Evolutionary conservation across 1,140 invertebrate genomes (phyloP).

Genomic region (Onthophagus taurus): DNA sequence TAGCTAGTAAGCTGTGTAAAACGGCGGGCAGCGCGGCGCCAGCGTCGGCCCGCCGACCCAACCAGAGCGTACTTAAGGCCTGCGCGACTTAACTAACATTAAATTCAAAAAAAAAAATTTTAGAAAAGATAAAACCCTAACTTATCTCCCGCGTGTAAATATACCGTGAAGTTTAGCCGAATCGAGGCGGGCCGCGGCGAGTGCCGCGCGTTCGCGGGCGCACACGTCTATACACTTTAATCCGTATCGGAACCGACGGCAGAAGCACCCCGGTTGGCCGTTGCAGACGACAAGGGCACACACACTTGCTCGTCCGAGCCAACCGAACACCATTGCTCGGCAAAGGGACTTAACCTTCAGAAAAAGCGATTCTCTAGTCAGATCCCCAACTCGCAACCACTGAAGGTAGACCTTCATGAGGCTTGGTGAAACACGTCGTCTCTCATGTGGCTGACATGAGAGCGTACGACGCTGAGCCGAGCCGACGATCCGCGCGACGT

Average conservation of each 20-base stretch:
- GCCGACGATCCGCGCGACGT: no score
- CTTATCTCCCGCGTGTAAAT: no score
- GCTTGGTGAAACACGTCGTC: conserved; percentile 14
- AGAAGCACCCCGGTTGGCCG: conserved; percentile 3
- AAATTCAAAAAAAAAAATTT: no score
- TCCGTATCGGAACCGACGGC: conserved; percentile 34
- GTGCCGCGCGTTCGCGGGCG: no score
- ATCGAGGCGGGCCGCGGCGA: no score
- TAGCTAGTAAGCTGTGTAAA: conserved; percentile 32
- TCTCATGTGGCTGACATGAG: conserved; percentile 18
- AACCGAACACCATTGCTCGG: neutral
- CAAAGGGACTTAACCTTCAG: no score
- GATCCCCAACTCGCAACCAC: conserved; percentile 2
- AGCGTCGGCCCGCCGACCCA: conserved; percentile 15
- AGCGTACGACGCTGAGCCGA: no score
- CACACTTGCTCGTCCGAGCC: conserved; percentile 2
- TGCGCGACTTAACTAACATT: no score
- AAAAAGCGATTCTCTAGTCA: conserved; percentile 5
- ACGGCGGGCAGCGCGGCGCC: conserved; percentile 23
- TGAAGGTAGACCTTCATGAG: neutral
- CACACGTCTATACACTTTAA: conserved; percentile 36
- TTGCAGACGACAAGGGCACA: conserved; percentile 6
- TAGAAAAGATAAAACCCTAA: no score
- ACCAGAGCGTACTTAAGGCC: no score
- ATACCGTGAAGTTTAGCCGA: no score